These are phyloP conservation scores for Ganaspis sp. DNA, from an alignment of 1,140 invertebrate species.

Conservation along the genomic window DNA sequence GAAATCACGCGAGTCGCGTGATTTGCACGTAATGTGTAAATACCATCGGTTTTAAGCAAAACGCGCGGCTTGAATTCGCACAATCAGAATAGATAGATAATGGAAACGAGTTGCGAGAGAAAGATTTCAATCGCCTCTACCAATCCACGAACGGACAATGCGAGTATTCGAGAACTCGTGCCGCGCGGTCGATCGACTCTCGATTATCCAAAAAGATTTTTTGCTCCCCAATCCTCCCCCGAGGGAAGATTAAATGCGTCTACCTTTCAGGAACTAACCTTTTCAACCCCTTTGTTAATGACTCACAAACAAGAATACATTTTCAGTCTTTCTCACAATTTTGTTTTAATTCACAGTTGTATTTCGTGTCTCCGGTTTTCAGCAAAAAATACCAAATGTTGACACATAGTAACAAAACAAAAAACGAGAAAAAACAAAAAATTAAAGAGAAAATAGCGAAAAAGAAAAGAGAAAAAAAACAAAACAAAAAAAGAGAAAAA, in stretches of 20 bases:
- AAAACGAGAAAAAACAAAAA: no score
- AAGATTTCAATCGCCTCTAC: slow-evolving; percentile 68
- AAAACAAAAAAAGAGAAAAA: no score
- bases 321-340: no score
- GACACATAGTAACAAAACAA: no score
- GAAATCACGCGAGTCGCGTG: slow-evolving; percentile 14
- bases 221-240: slow-evolving; percentile 36
- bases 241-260: slow-evolving; percentile 37
- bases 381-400: no score
- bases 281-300: slow-evolving; percentile 1
- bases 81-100: slow-evolving; percentile 20
- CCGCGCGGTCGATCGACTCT: slow-evolving; percentile 66
- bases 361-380: no score
- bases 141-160: slow-evolving; percentile 64
- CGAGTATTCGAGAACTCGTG: slow-evolving; percentile 60
- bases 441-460: no score
- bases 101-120: slow-evolving; percentile 46
- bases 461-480: no score
- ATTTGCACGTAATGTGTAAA: slow-evolving; percentile 25
- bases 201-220: slow-evolving; percentile 66
- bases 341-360: no score
- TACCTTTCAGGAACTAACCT: slow-evolving; percentile 33
- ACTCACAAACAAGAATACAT: neutral
- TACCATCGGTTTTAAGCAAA: slow-evolving; percentile 35
- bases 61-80: slow-evolving; percentile 41